These are phyloP conservation scores for Bujurquina vittata DNA, from an alignment of 2,113 vertebrate genomes.

Conservation along the genomic window DNA sequence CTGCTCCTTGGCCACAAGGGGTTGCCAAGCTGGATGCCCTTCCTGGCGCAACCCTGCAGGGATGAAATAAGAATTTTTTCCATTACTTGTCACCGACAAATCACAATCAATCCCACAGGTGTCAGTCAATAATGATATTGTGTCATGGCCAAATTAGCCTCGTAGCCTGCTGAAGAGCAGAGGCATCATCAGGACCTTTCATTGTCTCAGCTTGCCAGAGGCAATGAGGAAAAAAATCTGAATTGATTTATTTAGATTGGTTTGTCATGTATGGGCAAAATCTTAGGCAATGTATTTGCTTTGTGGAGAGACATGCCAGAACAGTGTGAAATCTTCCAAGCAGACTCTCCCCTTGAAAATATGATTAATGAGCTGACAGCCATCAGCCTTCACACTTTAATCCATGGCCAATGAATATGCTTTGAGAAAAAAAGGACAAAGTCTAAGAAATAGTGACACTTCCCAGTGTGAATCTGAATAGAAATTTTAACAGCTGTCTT, in stretches of 20 bases:
- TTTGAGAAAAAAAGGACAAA: slow-evolving; percentile 49
- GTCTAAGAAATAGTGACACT: slow-evolving; percentile 42
- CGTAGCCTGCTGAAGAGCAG: not conserved
- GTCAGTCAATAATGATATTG: not conserved
- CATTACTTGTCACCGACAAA: no score
- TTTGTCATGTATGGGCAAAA: not conserved
- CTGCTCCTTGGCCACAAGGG: not conserved
- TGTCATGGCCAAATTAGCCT: not conserved
- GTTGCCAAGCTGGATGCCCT: not conserved
- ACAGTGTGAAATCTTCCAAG: slow-evolving; percentile 30
- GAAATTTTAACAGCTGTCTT: slow-evolving; percentile 36
- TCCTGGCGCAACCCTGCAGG: not conserved
- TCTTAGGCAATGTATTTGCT: slow-evolving; percentile 7
- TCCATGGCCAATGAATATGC: slow-evolving; percentile 60
- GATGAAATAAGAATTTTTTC: not conserved
- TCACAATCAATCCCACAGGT: not conserved
- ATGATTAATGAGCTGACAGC: slow-evolving; percentile 73
- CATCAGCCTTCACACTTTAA: slow-evolving; percentile 68
- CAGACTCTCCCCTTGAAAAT: slow-evolving; percentile 42
- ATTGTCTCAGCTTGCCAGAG: not conserved
- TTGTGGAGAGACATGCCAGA: slow-evolving; percentile 33
- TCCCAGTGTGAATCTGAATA: slow-evolving; percentile 35
- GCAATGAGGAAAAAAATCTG: not conserved
- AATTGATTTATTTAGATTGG: slow-evolving; percentile 14
- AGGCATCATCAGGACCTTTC: not conserved